phyloP scores from a whole-genome alignment of 2,113 vertebrate species.

The Thalassarche chlororhynchos region DNA sequence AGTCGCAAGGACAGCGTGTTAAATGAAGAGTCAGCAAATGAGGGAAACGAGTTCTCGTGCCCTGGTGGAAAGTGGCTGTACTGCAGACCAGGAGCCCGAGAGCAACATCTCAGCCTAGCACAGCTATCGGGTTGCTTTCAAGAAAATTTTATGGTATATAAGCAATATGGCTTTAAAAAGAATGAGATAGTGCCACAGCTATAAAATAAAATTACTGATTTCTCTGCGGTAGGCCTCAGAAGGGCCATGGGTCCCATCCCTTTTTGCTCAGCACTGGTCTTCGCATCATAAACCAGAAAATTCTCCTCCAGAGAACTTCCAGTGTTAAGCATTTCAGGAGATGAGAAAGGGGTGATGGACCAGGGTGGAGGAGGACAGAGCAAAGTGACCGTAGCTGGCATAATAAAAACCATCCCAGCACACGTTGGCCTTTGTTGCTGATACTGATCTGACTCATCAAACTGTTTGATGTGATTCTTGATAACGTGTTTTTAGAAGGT shows the following conservation, averaged over 20 bases:
- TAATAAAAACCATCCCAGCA: background rate
- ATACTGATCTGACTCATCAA: accelerated
- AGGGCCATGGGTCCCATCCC: background rate
- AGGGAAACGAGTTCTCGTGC: background rate
- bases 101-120: background rate
- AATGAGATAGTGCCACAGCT: background rate
- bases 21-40: constrained; percentile 27
- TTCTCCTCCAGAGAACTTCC: background rate
- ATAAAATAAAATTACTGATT: background rate
- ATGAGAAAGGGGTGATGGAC: background rate
- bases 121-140: background rate
- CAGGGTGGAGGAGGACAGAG: background rate
- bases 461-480: background rate
- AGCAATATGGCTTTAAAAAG: background rate
- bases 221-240: background rate
- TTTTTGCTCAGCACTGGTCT: background rate
- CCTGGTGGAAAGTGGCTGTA: background rate
- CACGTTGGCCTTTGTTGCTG: background rate
- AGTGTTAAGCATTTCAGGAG: background rate
- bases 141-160: background rate
- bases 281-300: background rate
- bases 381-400: background rate
- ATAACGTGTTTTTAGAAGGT: background rate
- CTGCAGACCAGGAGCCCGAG: background rate
- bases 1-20: background rate